These are phyloP conservation scores for Luscinia megarhynchos DNA, from an alignment of 2,797 vertebrate genomes.

Conservation along the genomic window DNA sequence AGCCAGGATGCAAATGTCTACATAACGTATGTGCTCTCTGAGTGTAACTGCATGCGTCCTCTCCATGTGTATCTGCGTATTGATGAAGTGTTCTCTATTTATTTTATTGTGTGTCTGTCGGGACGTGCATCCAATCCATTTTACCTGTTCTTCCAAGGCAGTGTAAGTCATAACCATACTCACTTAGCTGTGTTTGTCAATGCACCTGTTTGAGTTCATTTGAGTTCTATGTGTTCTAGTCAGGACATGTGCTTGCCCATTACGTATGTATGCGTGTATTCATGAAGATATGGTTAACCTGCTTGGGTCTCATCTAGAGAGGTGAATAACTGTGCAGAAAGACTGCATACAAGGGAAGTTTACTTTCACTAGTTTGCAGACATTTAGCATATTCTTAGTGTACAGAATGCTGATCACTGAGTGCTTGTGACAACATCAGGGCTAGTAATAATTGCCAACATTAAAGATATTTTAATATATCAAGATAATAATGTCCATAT, in stretches of 20 bases:
- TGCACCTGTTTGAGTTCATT: not conserved
- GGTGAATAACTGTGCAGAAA: not conserved
- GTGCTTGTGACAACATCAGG: not conserved
- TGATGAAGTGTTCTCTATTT: not conserved
- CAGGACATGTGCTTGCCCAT: not conserved
- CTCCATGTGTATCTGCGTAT: accelerated
- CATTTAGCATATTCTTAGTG: not conserved
- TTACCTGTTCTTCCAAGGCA: not conserved
- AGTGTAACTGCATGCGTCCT: not conserved
- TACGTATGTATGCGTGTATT: not conserved
- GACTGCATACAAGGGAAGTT: not conserved
- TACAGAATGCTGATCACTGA: not conserved
- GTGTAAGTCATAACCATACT: not conserved
- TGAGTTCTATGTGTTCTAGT: not conserved
- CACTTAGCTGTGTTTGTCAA: not conserved
- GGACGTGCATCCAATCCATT: not conserved
- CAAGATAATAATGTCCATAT: not conserved
- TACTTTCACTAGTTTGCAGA: not conserved
- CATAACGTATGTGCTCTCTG: not conserved
- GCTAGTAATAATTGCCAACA: not conserved
- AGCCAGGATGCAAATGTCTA: not conserved
- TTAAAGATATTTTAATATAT: not conserved
- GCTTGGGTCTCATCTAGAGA: not conserved
- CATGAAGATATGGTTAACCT: not conserved
- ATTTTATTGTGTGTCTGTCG: not conserved